Conservation (phyloP, 2,113 vertebrate genomes). For the Oryzias javanicus region DNA sequence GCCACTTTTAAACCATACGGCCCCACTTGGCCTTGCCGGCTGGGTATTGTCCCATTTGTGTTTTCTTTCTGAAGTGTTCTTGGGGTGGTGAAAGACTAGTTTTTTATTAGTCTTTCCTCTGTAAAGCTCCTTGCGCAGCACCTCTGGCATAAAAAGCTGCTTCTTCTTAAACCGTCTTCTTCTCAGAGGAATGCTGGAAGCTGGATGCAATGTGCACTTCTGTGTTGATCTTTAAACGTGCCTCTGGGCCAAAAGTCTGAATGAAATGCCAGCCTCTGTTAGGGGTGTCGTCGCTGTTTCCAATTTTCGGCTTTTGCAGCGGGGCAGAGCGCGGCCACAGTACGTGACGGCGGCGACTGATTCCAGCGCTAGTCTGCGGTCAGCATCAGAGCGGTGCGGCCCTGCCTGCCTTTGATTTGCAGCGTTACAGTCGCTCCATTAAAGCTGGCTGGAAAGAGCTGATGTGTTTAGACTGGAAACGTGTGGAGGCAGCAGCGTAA, state of each 20-base stretch:
- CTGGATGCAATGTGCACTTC: conserved; percentile 30
- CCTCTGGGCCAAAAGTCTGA: conserved; percentile 45
- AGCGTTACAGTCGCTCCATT: conserved; percentile 43
- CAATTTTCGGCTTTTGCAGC: conserved; percentile 73
- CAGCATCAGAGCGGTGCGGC: conserved; percentile 27
- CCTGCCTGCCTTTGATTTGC: conserved; percentile 40
- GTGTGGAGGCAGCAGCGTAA: conserved; percentile 22
- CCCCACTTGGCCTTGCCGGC: no score
- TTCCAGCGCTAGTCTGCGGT: conserved; percentile 33
- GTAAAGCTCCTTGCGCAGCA: no score
- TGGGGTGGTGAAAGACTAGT: no score
- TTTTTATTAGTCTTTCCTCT: no score
- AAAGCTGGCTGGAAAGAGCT: conserved; percentile 48
- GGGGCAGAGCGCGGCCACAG: conserved; percentile 54
- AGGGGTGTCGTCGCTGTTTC: conserved; percentile 66
- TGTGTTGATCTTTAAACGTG: conserved; percentile 61
- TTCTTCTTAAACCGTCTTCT: conserved; percentile 4
- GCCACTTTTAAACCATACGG: no score
- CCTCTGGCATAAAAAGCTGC: not conserved
- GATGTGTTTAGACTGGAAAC: conserved; percentile 48
- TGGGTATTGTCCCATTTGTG: no score
- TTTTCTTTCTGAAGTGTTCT: no score
- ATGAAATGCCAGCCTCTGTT: conserved; percentile 66
- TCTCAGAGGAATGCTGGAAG: conserved; percentile 18
- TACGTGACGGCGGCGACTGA: conserved; percentile 54